Evolutionary conservation across 2,797 vertebrate genomes (phyloP), one percentile per base, ranked within the genome.

Genomic region (Knipowitschia caucasica): DNA sequence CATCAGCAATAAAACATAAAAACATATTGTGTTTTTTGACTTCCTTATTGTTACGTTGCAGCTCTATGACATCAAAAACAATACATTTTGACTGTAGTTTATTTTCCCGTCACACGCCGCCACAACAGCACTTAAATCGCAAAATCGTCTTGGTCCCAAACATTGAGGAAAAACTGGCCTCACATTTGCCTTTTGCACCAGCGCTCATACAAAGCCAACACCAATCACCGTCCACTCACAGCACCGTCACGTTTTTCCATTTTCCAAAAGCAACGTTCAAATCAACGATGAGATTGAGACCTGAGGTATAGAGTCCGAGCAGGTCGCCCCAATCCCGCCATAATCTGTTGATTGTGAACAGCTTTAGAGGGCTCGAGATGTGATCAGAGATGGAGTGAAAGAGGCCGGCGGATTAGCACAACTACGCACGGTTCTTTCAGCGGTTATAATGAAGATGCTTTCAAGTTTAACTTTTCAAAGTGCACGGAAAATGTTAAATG

Each of bases 211-310:
- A 77, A 75, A 69, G 61, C 47, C n/a, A 50, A 66, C 62, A 64
- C 62, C 67, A 73, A 73, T 69, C 66, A 69, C 56, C 59, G 36
- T 57, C 67, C 75, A 75, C 71, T 80, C 62, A 53, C 38, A 54
- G 66, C 59, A 61, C 58, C 49, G 70, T 78, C 77, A 79, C 68
- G n/a, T 69, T 67, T 81, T 84, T 80, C 71, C 66, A n/a, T 46
- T 42, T 51, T 49, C 18, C 4, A 36, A 44, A 39, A 43, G 11
- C 20, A 44, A 64, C 45, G 50, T n/a, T 59, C 55, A 62, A 59
- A 61, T 34, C 23, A 27, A 43, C 33, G 33, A 38, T 5, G 21
- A 62, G 42, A 15, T 21, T 36, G 38, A 34, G 18, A 44, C 24
- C 51, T 25, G 20, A 6, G 47, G 23, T 17, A 40, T 49, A 55